Evolutionary conservation across 2,113 vertebrate genomes (phyloP).

Genomic region (Piaya cayana): DNA sequence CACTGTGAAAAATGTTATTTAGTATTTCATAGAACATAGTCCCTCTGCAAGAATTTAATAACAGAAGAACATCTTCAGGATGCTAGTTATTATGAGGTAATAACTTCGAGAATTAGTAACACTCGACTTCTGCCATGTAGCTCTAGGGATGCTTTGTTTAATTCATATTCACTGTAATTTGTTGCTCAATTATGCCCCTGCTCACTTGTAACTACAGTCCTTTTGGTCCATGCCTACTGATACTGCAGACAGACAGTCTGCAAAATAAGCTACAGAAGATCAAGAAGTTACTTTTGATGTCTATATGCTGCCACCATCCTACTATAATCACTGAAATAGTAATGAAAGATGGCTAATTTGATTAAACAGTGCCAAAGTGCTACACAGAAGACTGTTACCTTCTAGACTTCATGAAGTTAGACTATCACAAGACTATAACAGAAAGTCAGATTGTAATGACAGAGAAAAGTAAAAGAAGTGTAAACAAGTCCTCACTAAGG

Average conservation of each 20-base stretch:
- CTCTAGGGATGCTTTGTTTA: slow-evolving; percentile 40
- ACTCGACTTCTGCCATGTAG: slow-evolving; percentile 37
- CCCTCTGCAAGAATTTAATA: slow-evolving; percentile 1
- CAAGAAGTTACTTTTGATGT: not conserved
- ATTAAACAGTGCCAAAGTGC: not conserved
- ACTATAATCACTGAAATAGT: not conserved
- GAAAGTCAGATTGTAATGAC: not conserved
- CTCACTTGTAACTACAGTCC: not conserved
- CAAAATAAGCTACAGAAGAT: not conserved
- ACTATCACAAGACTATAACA: not conserved
- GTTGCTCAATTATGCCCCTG: slow-evolving; percentile 33
- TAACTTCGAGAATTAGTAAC: slow-evolving; percentile 38
- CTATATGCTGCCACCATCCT: not conserved
- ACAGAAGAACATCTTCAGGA: slow-evolving; percentile 10
- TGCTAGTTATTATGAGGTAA: slow-evolving; percentile 22
- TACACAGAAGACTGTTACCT: not conserved
- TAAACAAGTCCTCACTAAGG: not conserved
- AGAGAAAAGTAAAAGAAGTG: not conserved
- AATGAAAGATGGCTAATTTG: not conserved
- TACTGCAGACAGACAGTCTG: not conserved
- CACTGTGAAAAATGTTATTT: not conserved
- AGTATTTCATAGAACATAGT: not conserved
- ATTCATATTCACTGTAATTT: slow-evolving; percentile 26
- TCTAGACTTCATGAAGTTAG: not conserved
- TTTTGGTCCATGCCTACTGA: slow-evolving; percentile 1